phyloP scores from a whole-genome alignment of 92 coral and sea anemone genomes.

The Actinernus sp. region DNA sequence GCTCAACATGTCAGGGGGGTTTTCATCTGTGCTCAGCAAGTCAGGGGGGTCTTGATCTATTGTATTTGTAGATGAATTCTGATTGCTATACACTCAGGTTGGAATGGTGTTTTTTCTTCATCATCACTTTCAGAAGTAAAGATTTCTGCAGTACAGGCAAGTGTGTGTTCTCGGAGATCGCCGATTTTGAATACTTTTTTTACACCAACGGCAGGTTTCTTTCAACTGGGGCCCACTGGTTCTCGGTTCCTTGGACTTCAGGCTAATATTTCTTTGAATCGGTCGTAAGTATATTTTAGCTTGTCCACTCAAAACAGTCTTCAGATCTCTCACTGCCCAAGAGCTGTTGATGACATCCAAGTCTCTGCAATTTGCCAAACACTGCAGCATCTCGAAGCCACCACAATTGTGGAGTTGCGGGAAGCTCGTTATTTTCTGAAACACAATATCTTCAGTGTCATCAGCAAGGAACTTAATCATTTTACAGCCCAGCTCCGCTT shows the following conservation, averaged over 20 bases:
- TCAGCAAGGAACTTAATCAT: slow-evolving; percentile 3
- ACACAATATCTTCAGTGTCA: slow-evolving; percentile 17
- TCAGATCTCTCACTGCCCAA: slow-evolving; percentile 53
- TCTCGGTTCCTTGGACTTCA: slow-evolving; percentile 39
- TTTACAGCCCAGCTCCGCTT: slow-evolving; percentile 33
- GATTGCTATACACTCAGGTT: no score
- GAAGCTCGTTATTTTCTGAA: slow-evolving; percentile 20
- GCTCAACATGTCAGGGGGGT: no score
- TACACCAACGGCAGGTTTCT: slow-evolving; percentile 35
- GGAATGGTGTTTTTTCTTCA: no score
- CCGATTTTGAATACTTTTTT: slow-evolving; percentile 31
- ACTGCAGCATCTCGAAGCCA: slow-evolving; percentile 62
- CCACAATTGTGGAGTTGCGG: slow-evolving; percentile 56
- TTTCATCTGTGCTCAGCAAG: no score
- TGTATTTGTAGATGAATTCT: no score
- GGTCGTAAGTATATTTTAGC: slow-evolving; percentile 57
- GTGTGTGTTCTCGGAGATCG: no score
- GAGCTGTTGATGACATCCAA: slow-evolving; percentile 21
- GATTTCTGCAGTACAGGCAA: no score
- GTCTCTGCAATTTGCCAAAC: slow-evolving; percentile 51
- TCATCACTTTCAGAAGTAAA: no score
- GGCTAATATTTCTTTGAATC: slow-evolving; percentile 37
- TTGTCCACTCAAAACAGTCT: slow-evolving; percentile 40
- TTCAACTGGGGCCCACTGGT: slow-evolving; percentile 17
- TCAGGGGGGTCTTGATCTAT: no score